phyloP scores from a whole-genome alignment of 2,113 vertebrate species.

The Bos taurus region ARS-UCD2.0 NC_037352.1:36953001-36953500 shows the following conservation, averaged over 20 bases:
- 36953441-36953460: conserved; percentile 49
- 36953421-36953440: accelerated
- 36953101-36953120: background rate
- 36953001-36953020: background rate
- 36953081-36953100: background rate
- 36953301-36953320: background rate
- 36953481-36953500: background rate
- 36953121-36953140: background rate
- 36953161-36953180: background rate
- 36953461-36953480: background rate
- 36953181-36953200: background rate
- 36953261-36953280: background rate
- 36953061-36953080: background rate
- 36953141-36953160: background rate
- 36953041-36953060: background rate
- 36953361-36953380: accelerated
- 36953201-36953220: background rate
- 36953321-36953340: background rate
- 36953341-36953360: background rate
- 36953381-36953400: background rate
- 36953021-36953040: background rate
- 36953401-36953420: background rate
- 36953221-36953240: background rate
- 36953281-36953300: background rate
- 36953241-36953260: background rate